These are phyloP conservation scores for Neodiprion virginianus DNA, from an alignment of 1,140 invertebrate species.

Conservation along the genomic window DNA sequence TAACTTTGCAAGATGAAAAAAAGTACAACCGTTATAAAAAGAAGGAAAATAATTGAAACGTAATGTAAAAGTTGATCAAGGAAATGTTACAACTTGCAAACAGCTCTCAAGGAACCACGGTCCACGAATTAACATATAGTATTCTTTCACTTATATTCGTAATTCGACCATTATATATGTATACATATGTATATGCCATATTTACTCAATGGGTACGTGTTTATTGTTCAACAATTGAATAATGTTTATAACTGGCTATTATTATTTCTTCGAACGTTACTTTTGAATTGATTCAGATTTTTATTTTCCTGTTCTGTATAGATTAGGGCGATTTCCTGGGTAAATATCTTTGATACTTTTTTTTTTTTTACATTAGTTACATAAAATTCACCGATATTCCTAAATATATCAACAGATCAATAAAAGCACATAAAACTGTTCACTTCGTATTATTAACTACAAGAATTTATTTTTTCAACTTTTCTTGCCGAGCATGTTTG, in stretches of 20 bases:
- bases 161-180: no score
- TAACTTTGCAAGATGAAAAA: neutral
- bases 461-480: neutral
- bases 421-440: neutral
- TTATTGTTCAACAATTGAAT: constrained; percentile 1
- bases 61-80: neutral
- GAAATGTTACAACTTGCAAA: neutral
- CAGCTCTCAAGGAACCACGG: neutral
- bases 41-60: neutral
- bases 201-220: neutral
- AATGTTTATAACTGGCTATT: neutral
- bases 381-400: neutral
- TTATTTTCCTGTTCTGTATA: neutral
- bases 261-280: neutral
- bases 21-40: neutral
- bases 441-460: neutral
- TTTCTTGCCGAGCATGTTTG: no score
- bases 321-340: neutral
- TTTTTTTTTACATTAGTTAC: neutral
- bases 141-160: neutral
- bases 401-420: no score
- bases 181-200: no score
- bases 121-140: neutral
- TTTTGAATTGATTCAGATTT: neutral
- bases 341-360: neutral